phyloP scores from a whole-genome alignment of 2,113 vertebrate genomes.

The Coptodon rendalli region DNA sequence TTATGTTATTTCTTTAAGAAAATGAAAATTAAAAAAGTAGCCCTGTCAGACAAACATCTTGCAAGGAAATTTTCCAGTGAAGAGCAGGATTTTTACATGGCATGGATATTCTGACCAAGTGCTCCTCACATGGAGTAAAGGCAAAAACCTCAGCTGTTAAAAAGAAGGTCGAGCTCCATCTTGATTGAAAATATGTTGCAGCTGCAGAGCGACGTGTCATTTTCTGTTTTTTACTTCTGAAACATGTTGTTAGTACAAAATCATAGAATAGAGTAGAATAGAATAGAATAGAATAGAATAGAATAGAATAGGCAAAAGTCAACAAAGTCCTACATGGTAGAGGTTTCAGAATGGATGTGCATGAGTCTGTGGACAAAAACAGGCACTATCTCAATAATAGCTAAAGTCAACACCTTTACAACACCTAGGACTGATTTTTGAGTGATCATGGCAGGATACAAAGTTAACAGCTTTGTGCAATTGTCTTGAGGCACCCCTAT shows the following conservation, averaged over 20 bases:
- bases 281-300: neutral
- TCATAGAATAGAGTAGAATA: neutral
- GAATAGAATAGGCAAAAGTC: neutral
- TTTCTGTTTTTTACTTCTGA: neutral
- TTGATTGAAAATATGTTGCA: neutral
- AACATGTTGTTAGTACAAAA: neutral
- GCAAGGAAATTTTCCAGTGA: neutral
- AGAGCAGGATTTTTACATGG: neutral
- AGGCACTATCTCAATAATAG: neutral
- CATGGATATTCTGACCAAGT: neutral
- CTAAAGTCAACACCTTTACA: neutral
- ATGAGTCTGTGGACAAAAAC: neutral
- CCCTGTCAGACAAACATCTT: neutral
- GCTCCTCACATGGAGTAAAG: neutral
- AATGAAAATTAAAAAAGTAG: neutral
- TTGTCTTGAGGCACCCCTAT: neutral
- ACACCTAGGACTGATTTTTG: neutral
- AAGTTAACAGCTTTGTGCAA: neutral
- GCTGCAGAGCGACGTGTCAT: neutral
- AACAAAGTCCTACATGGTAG: neutral
- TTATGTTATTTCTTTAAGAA: conserved; percentile 11
- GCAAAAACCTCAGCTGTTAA: neutral
- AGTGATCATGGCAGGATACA: neutral
- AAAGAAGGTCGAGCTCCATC: neutral
- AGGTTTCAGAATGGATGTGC: neutral